Evolutionary conservation across 2,113 vertebrate genomes (phyloP).

Genomic region (Aplodontia rufa): DNA sequence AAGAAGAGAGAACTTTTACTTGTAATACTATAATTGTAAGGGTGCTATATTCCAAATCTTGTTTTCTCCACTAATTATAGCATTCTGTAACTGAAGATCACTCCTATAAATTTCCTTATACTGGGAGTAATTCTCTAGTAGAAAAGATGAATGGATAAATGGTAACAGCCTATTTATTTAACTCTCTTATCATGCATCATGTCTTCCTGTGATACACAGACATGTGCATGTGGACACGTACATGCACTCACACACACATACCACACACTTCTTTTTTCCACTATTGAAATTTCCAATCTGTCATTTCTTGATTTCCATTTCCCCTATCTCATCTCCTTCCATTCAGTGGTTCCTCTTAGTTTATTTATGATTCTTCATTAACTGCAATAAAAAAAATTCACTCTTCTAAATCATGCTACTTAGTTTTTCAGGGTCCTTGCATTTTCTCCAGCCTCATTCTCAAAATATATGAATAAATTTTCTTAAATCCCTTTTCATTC

Average conservation of each 20-base stretch:
- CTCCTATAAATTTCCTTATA: background rate
- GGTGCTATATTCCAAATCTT: background rate
- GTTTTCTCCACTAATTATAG: background rate
- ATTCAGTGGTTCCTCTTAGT: background rate
- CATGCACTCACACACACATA: no score
- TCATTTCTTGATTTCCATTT: constrained; percentile 6
- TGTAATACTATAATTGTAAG: background rate
- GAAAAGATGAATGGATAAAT: background rate
- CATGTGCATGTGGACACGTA: background rate
- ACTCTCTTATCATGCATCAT: background rate
- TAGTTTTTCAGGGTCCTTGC: background rate
- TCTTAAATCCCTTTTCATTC: background rate
- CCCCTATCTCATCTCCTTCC: background rate
- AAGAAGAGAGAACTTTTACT: background rate
- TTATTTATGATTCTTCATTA: background rate
- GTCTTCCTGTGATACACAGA: background rate
- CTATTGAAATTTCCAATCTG: background rate
- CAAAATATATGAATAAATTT: background rate
- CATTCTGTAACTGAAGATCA: background rate
- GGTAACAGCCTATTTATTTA: background rate
- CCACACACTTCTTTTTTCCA: background rate
- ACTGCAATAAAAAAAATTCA: background rate
- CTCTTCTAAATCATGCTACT: background rate
- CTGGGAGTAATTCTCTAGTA: background rate
- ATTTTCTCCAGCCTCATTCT: background rate